A percentile compares a stretch with the other conserved stretches of the same genome.
phyloP scores from a whole-genome alignment of 2,113 vertebrate genomes.

The Corvus hawaiiensis region DNA sequence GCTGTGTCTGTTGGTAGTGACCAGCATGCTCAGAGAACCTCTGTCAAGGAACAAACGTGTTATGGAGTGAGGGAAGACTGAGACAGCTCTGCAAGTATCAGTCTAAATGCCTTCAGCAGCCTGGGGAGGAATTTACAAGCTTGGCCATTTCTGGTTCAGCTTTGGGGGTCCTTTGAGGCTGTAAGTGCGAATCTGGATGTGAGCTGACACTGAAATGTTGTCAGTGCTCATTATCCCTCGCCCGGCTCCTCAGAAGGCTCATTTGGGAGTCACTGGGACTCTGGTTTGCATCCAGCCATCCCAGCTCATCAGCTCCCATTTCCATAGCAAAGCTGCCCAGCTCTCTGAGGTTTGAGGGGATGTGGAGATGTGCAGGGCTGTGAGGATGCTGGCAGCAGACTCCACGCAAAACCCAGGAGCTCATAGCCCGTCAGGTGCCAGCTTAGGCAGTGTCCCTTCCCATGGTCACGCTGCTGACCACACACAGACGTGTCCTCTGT shows the following conservation, averaged over 20 bases:
- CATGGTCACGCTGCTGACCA: not conserved
- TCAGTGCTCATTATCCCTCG: accelerated
- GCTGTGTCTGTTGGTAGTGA: not conserved
- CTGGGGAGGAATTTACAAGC: not conserved
- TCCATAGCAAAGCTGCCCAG: not conserved
- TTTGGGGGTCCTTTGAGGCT: not conserved
- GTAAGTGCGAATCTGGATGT: not conserved
- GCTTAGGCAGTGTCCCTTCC: not conserved
- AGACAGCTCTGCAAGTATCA: not conserved
- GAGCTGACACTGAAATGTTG: not conserved
- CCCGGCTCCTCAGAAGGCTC: not conserved
- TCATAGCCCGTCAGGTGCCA: accelerated
- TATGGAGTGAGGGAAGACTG: not conserved
- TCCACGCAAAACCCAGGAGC: not conserved
- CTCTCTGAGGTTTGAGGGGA: not conserved
- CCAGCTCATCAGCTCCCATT: accelerated
- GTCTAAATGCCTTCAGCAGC: not conserved
- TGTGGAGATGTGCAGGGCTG: not conserved
- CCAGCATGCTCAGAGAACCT: not conserved
- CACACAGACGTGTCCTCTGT: accelerated
- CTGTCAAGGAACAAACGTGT: not conserved
- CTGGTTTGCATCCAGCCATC: not conserved
- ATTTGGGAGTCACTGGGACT: not conserved
- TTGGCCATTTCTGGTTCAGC: not conserved
- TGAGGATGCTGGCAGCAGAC: not conserved